A percentile compares a stretch with the other conserved stretches of the same genome.
Conservation (phyloP, 2,888 invertebrate species). For the Ernsta delagoae region DNA sequence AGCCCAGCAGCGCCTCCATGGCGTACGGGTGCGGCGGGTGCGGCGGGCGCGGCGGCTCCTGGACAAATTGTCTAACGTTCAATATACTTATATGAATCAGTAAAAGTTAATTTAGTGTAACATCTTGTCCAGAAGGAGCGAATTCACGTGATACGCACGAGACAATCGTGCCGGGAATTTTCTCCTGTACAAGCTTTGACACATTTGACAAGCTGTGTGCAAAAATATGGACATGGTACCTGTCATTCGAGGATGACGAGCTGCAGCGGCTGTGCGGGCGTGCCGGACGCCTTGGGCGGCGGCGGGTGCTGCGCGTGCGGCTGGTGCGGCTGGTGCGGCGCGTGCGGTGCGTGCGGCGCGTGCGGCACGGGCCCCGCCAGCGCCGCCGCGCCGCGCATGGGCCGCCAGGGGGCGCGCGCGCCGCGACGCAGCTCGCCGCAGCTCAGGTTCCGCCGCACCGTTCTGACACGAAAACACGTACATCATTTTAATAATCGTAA, state of each 20-base stretch:
- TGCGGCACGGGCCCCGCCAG: conserved; percentile 65
- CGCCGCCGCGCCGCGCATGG: conserved; percentile 91
- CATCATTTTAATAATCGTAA: too few relatives aligned
- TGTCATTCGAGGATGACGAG: conserved; percentile 91
- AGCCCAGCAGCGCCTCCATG: conserved; percentile 88
- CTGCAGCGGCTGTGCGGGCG: conserved; percentile 59
- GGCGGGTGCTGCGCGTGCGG: conserved; percentile 43
- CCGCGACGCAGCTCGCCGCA: conserved; percentile 92
- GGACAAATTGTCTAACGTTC: too few relatives aligned
- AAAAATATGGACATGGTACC: too few relatives aligned
- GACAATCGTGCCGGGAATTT: too few relatives aligned
- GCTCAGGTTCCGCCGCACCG: conserved; percentile 92
- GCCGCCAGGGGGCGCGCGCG: conserved; percentile 93
- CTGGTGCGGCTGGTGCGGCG: conserved; percentile 47
- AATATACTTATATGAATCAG: too few relatives aligned
- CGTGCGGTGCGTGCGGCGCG: conserved; percentile 40
- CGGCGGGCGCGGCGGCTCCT: conserved; percentile 56
- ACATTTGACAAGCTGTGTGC: too few relatives aligned
- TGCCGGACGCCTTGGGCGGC: conserved; percentile 47
- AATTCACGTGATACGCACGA: too few relatives aligned
- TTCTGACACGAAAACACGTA: conserved; percentile 78
- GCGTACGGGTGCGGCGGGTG: conserved; percentile 85
- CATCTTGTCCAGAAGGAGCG: too few relatives aligned
- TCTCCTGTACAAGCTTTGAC: too few relatives aligned
- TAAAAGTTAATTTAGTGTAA: too few relatives aligned